Evolutionary conservation across 1,140 invertebrate genomes (phyloP).

Genomic region (Sinella curviseta): DNA sequence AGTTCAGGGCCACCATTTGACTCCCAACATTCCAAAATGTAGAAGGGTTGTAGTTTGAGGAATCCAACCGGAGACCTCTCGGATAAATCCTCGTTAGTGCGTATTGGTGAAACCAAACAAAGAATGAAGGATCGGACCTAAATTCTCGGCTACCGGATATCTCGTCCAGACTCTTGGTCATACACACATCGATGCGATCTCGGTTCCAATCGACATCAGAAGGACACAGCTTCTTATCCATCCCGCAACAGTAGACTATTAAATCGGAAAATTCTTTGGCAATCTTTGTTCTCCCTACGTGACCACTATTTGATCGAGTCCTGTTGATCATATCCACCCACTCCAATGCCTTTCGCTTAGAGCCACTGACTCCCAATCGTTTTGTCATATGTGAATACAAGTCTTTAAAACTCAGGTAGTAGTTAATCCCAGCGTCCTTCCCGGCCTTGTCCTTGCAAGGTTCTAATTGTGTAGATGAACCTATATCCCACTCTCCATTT

Average conservation of each 20-base stretch:
- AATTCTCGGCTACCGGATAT: background rate
- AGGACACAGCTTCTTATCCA: conserved; percentile 58
- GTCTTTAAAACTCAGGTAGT: conserved; percentile 19
- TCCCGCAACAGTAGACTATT: conserved; percentile 90
- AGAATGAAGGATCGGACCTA: background rate
- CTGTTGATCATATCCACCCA: conserved; percentile 43
- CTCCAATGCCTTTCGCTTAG: conserved; percentile 31
- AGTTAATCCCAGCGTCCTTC: background rate
- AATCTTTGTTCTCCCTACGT: conserved; percentile 79
- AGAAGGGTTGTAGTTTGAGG: conserved; percentile 93
- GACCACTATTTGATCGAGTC: too few species aligned
- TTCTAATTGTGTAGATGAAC: background rate
- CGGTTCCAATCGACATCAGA: background rate
- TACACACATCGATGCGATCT: background rate
- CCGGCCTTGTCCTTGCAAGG: conserved; percentile 20
- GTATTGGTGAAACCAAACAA: conserved; percentile 67
- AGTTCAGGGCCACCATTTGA: conserved; percentile 96
- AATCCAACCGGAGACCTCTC: conserved; percentile 85
- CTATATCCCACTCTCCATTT: too few species aligned
- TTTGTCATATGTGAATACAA: conserved; percentile 21
- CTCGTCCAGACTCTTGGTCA: background rate
- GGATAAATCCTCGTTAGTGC: conserved; percentile 91
- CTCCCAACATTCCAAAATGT: conserved; percentile 92
- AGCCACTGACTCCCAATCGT: background rate
- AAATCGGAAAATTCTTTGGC: conserved; percentile 94